A percentile compares a stretch with the other conserved stretches of the same genome.
phyloP scores from a whole-genome alignment of 2,888 invertebrate genomes.

The Carpatolechia fugitivella region DNA sequence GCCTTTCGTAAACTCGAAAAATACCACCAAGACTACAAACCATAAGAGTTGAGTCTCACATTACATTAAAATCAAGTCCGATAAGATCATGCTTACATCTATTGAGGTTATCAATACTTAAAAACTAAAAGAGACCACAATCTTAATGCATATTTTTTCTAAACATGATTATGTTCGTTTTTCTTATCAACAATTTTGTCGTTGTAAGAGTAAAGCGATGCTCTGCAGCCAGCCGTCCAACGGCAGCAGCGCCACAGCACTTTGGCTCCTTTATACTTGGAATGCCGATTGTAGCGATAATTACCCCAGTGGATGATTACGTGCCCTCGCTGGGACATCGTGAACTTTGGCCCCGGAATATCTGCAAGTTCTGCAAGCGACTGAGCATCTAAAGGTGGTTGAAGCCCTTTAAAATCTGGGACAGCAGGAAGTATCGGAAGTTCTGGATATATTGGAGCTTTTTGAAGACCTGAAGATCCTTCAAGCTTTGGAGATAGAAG shows the following conservation, averaged over 20 bases:
- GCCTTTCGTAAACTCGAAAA: no score
- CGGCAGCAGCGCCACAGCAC: constrained; percentile 35
- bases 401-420: not conserved
- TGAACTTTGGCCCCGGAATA: constrained; percentile 12
- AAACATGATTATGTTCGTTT: constrained; percentile 12
- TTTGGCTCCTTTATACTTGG: constrained; percentile 14
- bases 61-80: no score
- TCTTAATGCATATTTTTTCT: no score
- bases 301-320: constrained; percentile 24
- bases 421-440: no score
- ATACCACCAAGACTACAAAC: no score
- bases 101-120: no score
- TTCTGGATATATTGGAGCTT: no score
- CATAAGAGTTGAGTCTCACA: no score
- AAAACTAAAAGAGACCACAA: no score
- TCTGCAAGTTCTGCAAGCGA: not conserved
- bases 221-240: constrained; percentile 33
- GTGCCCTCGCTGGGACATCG: constrained; percentile 21
- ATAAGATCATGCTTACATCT: no score
- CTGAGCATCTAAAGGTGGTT: not conserved
- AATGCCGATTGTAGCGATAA: constrained; percentile 22
- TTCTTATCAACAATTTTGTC: constrained; percentile 21
- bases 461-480: no score
- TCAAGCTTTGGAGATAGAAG: no score
- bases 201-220: constrained; percentile 30